Percentiles rank a stretch among this genome's conserved stretches.
These are phyloP conservation scores for Prinia subflava DNA, from an alignment of 2,113 vertebrate genomes.

Conservation along the genomic window DNA sequence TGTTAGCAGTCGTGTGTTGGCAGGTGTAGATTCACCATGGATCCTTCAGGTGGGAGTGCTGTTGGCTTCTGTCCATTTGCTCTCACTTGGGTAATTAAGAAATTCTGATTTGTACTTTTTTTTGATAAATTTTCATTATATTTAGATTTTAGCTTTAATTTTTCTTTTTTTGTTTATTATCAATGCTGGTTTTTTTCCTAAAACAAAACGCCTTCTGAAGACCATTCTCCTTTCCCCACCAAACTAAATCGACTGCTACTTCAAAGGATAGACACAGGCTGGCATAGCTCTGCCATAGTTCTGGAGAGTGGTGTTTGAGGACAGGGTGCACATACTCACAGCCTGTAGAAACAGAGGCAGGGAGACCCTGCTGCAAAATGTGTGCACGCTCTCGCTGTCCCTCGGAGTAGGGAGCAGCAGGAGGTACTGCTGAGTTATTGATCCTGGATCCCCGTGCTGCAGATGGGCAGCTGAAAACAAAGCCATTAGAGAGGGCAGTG, in stretches of 20 bases:
- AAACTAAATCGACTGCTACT: not conserved
- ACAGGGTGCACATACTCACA: accelerated
- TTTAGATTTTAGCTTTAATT: not conserved
- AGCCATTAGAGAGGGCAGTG: not conserved
- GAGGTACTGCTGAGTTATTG: not conserved
- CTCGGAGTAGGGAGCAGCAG: not conserved
- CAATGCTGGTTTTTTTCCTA: not conserved
- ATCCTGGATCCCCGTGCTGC: not conserved
- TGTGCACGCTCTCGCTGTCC: accelerated
- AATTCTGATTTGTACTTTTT: not conserved
- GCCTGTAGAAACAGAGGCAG: not conserved
- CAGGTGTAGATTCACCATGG: not conserved
- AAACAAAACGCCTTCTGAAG: not conserved
- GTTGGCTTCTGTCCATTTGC: not conserved
- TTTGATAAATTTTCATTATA: not conserved
- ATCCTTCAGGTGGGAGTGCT: not conserved
- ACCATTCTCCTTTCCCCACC: not conserved
- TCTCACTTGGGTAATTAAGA: not conserved
- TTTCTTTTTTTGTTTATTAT: not conserved
- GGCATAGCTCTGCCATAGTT: accelerated
- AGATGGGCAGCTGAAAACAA: not conserved
- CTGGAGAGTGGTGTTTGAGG: not conserved
- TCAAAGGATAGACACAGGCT: not conserved
- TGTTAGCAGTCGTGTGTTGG: not conserved
- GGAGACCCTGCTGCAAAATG: not conserved